Evolutionary conservation across 2,888 invertebrate genomes (phyloP).

Genomic region (Hypercompe scribonia): DNA sequence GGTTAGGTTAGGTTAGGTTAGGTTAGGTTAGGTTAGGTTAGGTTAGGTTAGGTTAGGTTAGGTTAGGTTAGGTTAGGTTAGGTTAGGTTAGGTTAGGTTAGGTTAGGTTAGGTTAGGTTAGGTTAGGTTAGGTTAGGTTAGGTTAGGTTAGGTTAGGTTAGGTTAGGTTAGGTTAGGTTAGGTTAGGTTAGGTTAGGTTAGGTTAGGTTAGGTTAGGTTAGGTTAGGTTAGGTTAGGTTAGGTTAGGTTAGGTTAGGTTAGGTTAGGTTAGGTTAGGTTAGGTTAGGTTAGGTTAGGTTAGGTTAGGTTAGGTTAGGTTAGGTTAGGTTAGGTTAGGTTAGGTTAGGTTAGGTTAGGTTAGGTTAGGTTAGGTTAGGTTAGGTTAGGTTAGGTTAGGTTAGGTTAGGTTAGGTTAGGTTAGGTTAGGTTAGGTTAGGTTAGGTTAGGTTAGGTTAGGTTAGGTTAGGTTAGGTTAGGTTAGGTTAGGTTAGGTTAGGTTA

Average conservation of each 20-base stretch:
- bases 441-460: constrained; percentile 17
- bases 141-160: neutral
- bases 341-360: neutral
- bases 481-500: constrained; percentile 22
- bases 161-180: constrained; percentile 15
- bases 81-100: neutral
- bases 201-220: constrained; percentile 28
- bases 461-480: constrained; percentile 21
- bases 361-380: neutral
- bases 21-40: constrained; percentile 28
- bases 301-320: no score
- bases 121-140: neutral
- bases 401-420: constrained; percentile 16
- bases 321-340: neutral
- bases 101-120: neutral
- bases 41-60: constrained; percentile 29
- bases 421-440: constrained; percentile 1
- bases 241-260: neutral
- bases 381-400: constrained; percentile 9
- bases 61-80: neutral
- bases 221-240: constrained; percentile 31
- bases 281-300: neutral
- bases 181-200: constrained; percentile 25
- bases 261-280: neutral
- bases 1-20: constrained; percentile 29